Evolutionary conservation across 2,888 invertebrate genomes (phyloP), one percentile per base, ranked within the genome.

Genomic region (Dasysyrphus tricinctus): DNA sequence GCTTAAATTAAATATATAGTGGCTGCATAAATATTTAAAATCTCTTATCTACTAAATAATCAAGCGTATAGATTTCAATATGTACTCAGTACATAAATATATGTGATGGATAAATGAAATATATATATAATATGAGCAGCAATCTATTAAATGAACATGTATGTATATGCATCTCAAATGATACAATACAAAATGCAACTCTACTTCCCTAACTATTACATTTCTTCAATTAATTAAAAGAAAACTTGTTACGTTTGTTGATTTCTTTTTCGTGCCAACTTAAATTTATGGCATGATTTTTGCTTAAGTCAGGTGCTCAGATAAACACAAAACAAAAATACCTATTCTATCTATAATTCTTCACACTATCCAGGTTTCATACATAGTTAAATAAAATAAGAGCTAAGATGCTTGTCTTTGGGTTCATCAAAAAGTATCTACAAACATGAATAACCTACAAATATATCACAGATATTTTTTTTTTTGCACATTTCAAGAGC

Each of bases 181-280:
- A 16, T 47, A 6, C 16, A 9, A 19, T 2, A 19, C 6, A 19
- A 37, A 59, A 37, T 16, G 1, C 59, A 61, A 61, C 61, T 0
- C 14, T 39, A 61, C 11, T 1, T 61, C 24, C 14, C 24, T 9
- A 42, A 24, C 42, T 61, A 61, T 61, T 24, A 24, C 1, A 39
- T 39, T 61, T 61, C 2, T 61, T 42, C 42, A 42, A 9, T 61
- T 61, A 42, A 61, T 61, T 34, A 42, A 34, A 59, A 24, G 19
- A 51, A 29, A 42, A 79, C 69, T 69, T 57, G 77, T 78, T 78
- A 65, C 74, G 67, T 76, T 49, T 63, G 65, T 72, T 56, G 72
- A 57, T 70, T 79, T 78, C 69, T 67, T 74, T 70, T 79, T 65
- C 69, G 61, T 76, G 70, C 56, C 63, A 59, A 44, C 44, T 80